These are phyloP conservation scores for Poeciliopsis presidionis DNA, from an alignment of 2,797 vertebrate genomes.

Conservation along the genomic window DNA sequence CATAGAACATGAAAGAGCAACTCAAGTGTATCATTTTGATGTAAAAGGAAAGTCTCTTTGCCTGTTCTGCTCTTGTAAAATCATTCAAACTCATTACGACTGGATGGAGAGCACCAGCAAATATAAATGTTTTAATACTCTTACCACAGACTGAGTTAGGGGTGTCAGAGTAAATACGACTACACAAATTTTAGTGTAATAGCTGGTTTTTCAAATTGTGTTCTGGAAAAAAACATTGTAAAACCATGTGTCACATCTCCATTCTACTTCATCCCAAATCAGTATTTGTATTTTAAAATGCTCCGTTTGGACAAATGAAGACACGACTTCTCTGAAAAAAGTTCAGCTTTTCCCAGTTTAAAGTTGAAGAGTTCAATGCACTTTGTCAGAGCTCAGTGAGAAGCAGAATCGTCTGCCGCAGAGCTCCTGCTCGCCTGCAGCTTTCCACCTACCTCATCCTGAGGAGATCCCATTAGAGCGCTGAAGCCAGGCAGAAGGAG, in stretches of 20 bases:
- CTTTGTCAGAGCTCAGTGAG: conserved; percentile 63
- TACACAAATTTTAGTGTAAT: not conserved
- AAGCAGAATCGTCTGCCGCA: conserved; percentile 47
- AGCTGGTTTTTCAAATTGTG: not conserved
- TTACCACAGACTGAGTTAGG: not conserved
- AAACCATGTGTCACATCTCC: not conserved
- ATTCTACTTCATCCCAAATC: not conserved
- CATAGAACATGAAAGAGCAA: not conserved
- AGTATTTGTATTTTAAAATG: not conserved
- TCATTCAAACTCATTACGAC: not conserved
- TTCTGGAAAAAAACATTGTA: not conserved
- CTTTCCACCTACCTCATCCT: conserved; percentile 73
- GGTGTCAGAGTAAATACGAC: not conserved
- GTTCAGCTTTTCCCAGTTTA: conserved; percentile 59
- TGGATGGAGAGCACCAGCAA: not conserved
- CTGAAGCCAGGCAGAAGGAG: conserved; percentile 53
- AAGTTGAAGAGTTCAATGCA: conserved; percentile 78
- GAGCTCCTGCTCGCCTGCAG: conserved; percentile 43
- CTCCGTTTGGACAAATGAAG: not conserved
- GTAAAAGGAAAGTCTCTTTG: not conserved
- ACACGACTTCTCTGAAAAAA: not conserved
- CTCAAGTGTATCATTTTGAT: not conserved
- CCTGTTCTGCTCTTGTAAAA: not conserved
- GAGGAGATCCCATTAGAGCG: conserved; percentile 69
- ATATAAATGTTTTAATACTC: not conserved